Evolutionary conservation across 2,113 vertebrate genomes (phyloP).

Genomic region (Stictonetta naevosa): DNA sequence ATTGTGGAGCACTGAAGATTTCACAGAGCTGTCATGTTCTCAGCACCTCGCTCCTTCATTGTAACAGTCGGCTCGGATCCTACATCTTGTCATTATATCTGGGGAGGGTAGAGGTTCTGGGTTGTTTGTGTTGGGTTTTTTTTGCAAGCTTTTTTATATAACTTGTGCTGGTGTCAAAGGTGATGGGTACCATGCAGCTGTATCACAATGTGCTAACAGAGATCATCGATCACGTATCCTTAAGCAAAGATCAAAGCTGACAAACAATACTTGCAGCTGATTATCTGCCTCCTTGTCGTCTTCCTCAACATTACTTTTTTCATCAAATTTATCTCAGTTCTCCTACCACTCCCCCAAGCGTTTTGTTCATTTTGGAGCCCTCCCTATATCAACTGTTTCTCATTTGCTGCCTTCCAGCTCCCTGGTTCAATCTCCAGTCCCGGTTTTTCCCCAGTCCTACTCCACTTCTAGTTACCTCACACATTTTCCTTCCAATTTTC

Average conservation of each 20-base stretch:
- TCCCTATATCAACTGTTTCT: not conserved
- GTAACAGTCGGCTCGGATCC: not conserved
- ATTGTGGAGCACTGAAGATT: not conserved
- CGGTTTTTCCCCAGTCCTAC: not conserved
- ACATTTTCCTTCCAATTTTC: not conserved
- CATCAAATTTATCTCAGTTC: not conserved
- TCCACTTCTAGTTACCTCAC: not conserved
- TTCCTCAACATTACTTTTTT: not conserved
- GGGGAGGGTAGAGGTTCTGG: not conserved
- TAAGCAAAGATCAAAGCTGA: not conserved
- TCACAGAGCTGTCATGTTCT: constrained; percentile 29
- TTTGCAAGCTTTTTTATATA: not conserved
- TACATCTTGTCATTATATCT: not conserved
- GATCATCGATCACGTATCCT: not conserved
- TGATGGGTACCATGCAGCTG: not conserved
- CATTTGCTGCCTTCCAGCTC: not conserved
- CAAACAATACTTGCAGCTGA: not conserved
- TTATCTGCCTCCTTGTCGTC: not conserved
- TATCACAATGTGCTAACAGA: not conserved
- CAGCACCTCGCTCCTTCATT: constrained; percentile 3
- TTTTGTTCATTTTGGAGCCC: not conserved
- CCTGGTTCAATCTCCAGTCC: not conserved
- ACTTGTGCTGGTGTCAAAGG: not conserved
- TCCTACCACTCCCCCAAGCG: not conserved
- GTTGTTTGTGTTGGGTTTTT: not conserved